Conservation (phyloP, 2,113 vertebrate genomes). For the Bagarius yarrelli region DNA sequence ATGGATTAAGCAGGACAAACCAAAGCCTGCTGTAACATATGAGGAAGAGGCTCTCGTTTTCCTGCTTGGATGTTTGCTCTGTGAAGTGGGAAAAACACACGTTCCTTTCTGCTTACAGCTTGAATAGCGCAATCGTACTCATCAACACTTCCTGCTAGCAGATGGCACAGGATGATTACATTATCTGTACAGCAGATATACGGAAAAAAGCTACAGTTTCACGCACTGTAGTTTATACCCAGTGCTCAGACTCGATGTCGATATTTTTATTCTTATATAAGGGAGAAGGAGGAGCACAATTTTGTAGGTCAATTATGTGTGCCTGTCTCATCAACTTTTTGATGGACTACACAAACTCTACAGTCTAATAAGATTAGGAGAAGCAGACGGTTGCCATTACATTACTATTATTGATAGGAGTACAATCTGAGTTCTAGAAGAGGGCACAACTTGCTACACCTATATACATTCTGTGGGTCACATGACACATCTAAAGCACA, state of each 20-base stretch:
- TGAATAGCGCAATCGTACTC: constrained; percentile 5
- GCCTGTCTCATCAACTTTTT: constrained; percentile 65
- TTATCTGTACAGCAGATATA: constrained; percentile 33
- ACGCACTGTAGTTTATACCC: not conserved
- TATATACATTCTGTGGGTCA: not conserved
- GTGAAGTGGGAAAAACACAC: constrained; percentile 11
- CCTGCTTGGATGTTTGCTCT: constrained; percentile 24
- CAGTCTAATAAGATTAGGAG: not conserved
- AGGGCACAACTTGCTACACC: not conserved
- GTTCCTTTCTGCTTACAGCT: constrained; percentile 15
- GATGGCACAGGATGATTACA: constrained; percentile 42
- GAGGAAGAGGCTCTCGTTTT: constrained; percentile 34
- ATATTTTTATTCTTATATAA: too few relatives aligned
- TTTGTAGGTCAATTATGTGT: constrained; percentile 55
- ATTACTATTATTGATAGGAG: not conserved
- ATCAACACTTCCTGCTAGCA: constrained; percentile 42
- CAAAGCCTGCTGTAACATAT: constrained; percentile 48
- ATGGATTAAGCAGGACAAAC: constrained; percentile 66
- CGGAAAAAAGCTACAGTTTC: constrained; percentile 36
- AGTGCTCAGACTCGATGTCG: constrained; percentile 14
- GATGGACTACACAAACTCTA: constrained; percentile 48
- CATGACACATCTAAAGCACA: not conserved
- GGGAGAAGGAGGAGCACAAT: too few relatives aligned
- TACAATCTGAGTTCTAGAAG: not conserved
- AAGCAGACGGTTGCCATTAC: constrained; percentile 2